Percentiles rank a stretch among this genome's conserved stretches.
These are phyloP conservation scores for Cantharis rustica DNA, from an alignment of 2,888 invertebrate species.

Conservation along the genomic window DNA sequence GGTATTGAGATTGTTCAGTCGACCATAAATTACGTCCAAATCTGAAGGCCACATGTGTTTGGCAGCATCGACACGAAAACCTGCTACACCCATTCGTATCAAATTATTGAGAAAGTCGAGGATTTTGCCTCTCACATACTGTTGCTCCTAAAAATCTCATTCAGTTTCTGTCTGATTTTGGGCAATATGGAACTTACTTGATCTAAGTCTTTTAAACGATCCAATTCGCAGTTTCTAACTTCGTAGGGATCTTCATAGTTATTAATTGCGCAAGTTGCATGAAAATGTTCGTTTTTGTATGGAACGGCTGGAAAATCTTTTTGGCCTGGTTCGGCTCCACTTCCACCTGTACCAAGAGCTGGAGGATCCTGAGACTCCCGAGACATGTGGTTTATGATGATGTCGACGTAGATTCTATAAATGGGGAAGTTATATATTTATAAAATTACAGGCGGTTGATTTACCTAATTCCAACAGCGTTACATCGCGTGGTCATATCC, in stretches of 20 bases:
- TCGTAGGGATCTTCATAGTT: conserved; percentile 69
- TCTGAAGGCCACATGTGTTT: conserved; percentile 83
- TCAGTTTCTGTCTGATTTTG: not conserved
- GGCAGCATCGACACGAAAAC: conserved; percentile 79
- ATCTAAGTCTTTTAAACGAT: conserved; percentile 77
- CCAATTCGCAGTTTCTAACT: conserved; percentile 58
- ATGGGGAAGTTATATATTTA: not conserved
- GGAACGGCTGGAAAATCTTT: conserved; percentile 65
- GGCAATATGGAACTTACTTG: conserved; percentile 54
- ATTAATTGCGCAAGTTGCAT: conserved; percentile 65
- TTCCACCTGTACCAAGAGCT: conserved; percentile 68
- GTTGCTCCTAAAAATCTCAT: not conserved
- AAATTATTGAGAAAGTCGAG: conserved; percentile 68
- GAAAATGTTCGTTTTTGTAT: conserved; percentile 70
- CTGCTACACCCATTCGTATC: conserved; percentile 77
- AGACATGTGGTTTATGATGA: conserved; percentile 87
- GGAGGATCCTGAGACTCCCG: conserved; percentile 40
- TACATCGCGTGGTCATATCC: conserved; percentile 80
- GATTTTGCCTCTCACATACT: conserved; percentile 66
- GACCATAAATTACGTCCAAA: conserved; percentile 66
- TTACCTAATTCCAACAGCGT: conserved; percentile 74
- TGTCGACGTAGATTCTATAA: conserved; percentile 79
- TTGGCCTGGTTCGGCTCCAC: conserved; percentile 57
- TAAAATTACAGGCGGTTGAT: not conserved
- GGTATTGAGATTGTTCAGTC: conserved; percentile 65